A percentile compares a stretch with the other conserved stretches of the same genome.
Conservation (phyloP, 1,140 invertebrate genomes). For the Lasioglossum baleicum region DNA sequence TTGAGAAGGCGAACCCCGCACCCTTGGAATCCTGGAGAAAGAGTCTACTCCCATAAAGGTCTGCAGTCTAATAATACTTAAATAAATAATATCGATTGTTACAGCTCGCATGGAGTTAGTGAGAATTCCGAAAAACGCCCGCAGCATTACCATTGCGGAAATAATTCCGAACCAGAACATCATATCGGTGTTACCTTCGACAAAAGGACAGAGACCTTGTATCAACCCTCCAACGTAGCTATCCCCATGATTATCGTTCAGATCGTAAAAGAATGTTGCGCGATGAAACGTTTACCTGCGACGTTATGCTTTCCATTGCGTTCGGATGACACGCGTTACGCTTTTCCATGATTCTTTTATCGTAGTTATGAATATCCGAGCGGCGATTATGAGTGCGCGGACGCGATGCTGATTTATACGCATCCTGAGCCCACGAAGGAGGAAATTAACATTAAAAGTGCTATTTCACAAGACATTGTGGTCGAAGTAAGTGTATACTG, state of each 20-base stretch:
- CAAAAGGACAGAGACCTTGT: constrained; percentile 72
- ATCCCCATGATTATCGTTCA: too few relatives aligned
- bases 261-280: too few relatives aligned
- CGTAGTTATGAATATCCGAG: constrained; percentile 66
- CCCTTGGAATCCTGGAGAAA: too few relatives aligned
- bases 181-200: constrained; percentile 72
- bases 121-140: constrained; percentile 75
- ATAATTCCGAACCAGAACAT: constrained; percentile 69
- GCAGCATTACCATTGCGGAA: constrained; percentile 75
- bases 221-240: constrained; percentile 78
- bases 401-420: constrained; percentile 72
- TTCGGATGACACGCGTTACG: too few relatives aligned
- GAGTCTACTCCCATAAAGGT: too few relatives aligned
- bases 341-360: neutral
- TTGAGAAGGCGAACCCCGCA: too few relatives aligned
- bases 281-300: too few relatives aligned
- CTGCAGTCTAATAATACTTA: too few relatives aligned
- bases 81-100: too few relatives aligned
- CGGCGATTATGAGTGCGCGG: constrained; percentile 75
- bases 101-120: constrained; percentile 76
- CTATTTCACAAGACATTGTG: constrained; percentile 73
- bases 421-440: constrained; percentile 76
- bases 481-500: constrained; percentile 56
- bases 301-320: too few relatives aligned
- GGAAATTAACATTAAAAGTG: constrained; percentile 78